Conservation (phyloP, 2,888 invertebrate genomes). For the Xestia rhomboidea region DNA sequence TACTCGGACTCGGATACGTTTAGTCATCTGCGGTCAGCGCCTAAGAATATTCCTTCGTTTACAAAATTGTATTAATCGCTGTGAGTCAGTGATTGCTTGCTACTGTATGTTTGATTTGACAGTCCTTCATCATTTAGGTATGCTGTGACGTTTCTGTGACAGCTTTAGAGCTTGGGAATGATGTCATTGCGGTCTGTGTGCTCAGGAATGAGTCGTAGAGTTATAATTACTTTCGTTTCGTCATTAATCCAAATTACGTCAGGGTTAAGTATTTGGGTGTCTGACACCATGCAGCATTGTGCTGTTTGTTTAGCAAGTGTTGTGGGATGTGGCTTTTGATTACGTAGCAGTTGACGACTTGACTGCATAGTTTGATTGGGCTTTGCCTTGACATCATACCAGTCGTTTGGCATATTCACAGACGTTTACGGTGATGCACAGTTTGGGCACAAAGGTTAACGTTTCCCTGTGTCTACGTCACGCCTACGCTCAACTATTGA, state of each 20-base stretch:
- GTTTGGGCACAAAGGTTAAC: slow-evolving; percentile 75
- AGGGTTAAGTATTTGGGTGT: slow-evolving; percentile 47
- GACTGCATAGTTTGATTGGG: slow-evolving; percentile 54
- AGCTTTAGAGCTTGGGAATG: slow-evolving; percentile 74
- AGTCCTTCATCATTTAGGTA: slow-evolving; percentile 78
- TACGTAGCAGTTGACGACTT: slow-evolving; percentile 38
- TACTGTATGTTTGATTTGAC: slow-evolving; percentile 67
- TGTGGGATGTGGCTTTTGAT: slow-evolving; percentile 46
- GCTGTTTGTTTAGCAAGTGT: slow-evolving; percentile 50
- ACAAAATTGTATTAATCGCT: slow-evolving; percentile 47
- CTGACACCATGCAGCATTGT: slow-evolving; percentile 43
- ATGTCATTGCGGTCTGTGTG: slow-evolving; percentile 79
- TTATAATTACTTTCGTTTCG: slow-evolving; percentile 61
- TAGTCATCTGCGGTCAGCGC: slow-evolving; percentile 59
- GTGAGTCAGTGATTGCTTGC: slow-evolving; percentile 69
- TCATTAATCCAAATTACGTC: slow-evolving; percentile 61
- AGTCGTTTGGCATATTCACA: slow-evolving; percentile 40
- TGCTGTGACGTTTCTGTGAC: slow-evolving; percentile 78
- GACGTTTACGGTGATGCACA: slow-evolving; percentile 66
- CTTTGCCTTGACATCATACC: slow-evolving; percentile 60
- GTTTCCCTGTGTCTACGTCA: slow-evolving; percentile 80
- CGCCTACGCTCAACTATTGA: slow-evolving; percentile 77
- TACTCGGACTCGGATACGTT: slow-evolving; percentile 40
- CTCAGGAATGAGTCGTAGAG: slow-evolving; percentile 58
- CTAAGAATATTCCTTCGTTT: slow-evolving; percentile 50